A percentile compares a stretch with the other conserved stretches of the same genome.
Evolutionary conservation across 2,113 vertebrate genomes (phyloP).

Genomic region (Dicrurus megarhynchus): DNA sequence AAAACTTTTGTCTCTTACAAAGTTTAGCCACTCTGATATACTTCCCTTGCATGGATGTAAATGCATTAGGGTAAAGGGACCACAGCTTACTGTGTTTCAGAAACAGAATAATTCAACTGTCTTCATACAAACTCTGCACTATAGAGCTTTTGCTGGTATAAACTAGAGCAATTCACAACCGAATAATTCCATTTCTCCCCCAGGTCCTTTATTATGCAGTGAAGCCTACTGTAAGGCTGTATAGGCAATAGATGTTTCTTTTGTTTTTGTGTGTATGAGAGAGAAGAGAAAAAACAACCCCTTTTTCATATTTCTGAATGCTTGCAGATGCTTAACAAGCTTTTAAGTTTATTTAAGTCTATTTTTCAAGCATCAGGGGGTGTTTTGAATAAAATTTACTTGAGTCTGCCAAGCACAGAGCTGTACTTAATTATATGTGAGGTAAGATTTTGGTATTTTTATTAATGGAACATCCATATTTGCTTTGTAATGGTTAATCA

Average conservation of each 20-base stretch:
- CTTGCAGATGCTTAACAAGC: not conserved
- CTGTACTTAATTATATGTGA: conserved; percentile 35
- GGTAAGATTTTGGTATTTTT: conserved; percentile 35
- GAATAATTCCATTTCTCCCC: not conserved
- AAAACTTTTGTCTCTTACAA: not conserved
- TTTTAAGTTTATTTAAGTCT: not conserved
- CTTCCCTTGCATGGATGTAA: not conserved
- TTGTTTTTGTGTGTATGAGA: not conserved
- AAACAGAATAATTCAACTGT: not conserved
- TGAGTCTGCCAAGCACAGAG: not conserved
- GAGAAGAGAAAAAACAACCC: not conserved
- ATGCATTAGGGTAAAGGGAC: not conserved
- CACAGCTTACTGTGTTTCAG: not conserved
- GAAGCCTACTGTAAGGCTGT: not conserved
- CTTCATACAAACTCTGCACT: not conserved
- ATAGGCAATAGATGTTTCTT: not conserved
- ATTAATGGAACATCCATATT: conserved; percentile 15
- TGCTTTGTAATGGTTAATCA: conserved; percentile 12
- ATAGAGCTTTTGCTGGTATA: not conserved
- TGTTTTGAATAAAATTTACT: not conserved
- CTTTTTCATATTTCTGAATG: not conserved
- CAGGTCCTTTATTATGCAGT: not conserved
- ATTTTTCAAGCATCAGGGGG: not conserved
- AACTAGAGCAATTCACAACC: not conserved
- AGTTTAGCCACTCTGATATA: not conserved